These are phyloP conservation scores for Illadopsis cleaveri DNA, from an alignment of 2,113 vertebrate species.

Conservation along the genomic window DNA sequence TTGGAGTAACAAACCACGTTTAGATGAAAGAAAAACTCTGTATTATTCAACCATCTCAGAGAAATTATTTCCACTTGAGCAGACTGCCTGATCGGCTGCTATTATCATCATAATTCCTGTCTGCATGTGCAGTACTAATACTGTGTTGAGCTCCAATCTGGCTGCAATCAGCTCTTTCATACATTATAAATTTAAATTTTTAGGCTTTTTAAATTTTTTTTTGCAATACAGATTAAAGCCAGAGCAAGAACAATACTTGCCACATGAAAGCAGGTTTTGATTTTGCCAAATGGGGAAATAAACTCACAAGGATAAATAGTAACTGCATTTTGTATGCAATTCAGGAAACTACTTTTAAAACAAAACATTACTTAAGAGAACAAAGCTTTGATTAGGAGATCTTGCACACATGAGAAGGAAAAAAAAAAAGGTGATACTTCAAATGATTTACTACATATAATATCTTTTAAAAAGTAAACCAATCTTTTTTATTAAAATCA, in stretches of 20 bases:
- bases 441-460: neutral
- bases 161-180: neutral
- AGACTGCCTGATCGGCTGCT: neutral
- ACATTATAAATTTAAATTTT: neutral
- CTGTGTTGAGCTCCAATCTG: neutral
- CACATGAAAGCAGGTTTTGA: neutral
- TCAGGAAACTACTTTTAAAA: neutral
- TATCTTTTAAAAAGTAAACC: neutral
- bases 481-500: neutral
- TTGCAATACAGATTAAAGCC: neutral
- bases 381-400: neutral
- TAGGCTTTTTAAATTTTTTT: neutral
- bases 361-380: neutral
- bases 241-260: neutral
- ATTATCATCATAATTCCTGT: neutral
- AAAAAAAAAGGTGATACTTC: neutral
- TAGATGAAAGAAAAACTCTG: neutral
- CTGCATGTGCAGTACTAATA: neutral
- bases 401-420: neutral
- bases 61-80: neutral
- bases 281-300: neutral
- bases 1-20: neutral
- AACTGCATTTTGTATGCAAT: neutral
- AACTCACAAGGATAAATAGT: neutral
- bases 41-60: neutral